A percentile compares a stretch with the other conserved stretches of the same genome.
Conservation (phyloP, 2,797 vertebrate genomes). For the Zenarchopterus dispar region DNA sequence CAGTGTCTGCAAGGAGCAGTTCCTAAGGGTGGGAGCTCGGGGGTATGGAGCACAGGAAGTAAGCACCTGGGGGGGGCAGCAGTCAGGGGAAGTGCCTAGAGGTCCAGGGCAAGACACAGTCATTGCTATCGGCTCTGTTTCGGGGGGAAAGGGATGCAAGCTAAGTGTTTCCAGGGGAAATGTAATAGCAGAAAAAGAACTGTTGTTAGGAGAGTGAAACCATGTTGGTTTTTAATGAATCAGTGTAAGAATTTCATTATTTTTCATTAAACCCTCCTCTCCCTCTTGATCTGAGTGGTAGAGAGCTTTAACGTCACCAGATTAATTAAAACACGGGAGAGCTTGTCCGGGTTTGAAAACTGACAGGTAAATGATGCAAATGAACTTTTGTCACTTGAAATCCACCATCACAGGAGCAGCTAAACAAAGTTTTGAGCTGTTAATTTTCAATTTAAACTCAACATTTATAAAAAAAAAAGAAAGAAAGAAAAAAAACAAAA, state of each 20-base stretch:
- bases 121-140: slow-evolving; percentile 66
- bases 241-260: slow-evolving; percentile 20
- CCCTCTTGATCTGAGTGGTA: neutral
- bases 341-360: no score
- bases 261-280: slow-evolving; percentile 12
- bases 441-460: no score
- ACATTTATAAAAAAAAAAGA: no score
- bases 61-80: slow-evolving; percentile 74
- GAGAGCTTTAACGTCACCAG: neutral
- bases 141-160: slow-evolving; percentile 48
- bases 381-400: neutral
- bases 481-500: no score
- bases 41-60: slow-evolving; percentile 73
- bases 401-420: neutral
- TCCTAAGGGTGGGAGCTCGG: slow-evolving; percentile 65
- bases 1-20: slow-evolving; percentile 65
- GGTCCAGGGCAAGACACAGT: slow-evolving; percentile 75
- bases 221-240: slow-evolving; percentile 20
- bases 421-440: neutral
- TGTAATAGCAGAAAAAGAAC: slow-evolving; percentile 45
- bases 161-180: slow-evolving; percentile 66
- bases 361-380: no score
- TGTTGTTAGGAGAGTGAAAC: slow-evolving; percentile 42
- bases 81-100: slow-evolving; percentile 83
- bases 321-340: neutral